Base-by-base conservation (phyloP, 2,113 vertebrate species). In the Candoia aspera region DNA sequence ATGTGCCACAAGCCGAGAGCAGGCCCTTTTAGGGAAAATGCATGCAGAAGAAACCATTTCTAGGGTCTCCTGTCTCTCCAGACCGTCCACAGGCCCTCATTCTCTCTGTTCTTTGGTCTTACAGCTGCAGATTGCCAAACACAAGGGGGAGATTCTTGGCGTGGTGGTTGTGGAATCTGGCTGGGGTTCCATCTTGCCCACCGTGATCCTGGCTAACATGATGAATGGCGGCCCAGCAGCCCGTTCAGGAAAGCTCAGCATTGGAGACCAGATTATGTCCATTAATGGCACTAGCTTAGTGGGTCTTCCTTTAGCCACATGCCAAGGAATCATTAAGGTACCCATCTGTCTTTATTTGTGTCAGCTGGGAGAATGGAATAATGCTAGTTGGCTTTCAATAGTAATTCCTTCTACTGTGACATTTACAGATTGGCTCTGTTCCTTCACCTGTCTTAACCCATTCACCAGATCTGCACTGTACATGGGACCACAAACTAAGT, bases 251-350 rank as follows among this genome's bases (percentile, higher is more conserved):
- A 99, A 99, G 97, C 98, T 99, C 92, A 99, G 99, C 98, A 99
- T 99, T 59, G 99, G 99, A 60, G 99, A 99, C 97, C 99, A 99
- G 97, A 99, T 99, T 95, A 99, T 99, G 99, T 99, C 99, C 95
- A 98, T 99, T 97, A 99, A 99, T 64, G 99, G 99, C 92, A 99
- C 99, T 96, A 99, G 99, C 96, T 98, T 99, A 89, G 99, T 99
- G 95, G 99, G 99, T 87, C 98, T 99, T 92, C 99, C 99, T 0
- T 98, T 99, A 12, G 98, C 99, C 96, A 99, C 99, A 90, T 99
- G 99, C 96, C 99, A 99, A 98, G 99, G 99, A 95, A 99, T 99
- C 97, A 99, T 99, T 96, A 99, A 99, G 99, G 99, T 99, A 96
- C 55, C 19, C 0, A 0, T 33, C 42, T 8, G 26, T 12, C 10